Evolutionary conservation across 1,140 invertebrate species (phyloP), one percentile per base, ranked within the genome.

Genomic region (Nilaparvata lugens): DNA sequence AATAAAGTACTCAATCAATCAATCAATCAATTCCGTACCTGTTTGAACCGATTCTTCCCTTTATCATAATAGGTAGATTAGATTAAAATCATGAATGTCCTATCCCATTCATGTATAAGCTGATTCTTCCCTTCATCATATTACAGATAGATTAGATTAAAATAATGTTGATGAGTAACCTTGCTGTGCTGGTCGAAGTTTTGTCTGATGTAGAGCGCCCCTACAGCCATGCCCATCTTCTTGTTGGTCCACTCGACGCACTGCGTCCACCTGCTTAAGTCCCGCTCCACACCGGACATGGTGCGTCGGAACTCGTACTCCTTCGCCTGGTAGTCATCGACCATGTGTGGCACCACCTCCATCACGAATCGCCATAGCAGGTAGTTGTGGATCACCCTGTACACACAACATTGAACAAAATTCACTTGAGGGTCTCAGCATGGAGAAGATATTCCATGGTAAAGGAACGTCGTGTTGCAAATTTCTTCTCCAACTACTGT

Each of bases 171-270:
- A n/a, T n/a, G n/a, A n/a, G n/a, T n/a, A n/a, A 85, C 84, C 75
- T 90, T 91, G 73, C 88, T 90, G 40, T 89, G 83, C 56, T 87
- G 84, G 72, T 91, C 88, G 71, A 91, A 91, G 68, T 91, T 89
- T 89, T 90, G 87, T 19, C 83, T 76, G 52, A 91, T 89, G 68
- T 91, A 91, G 1, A 91, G 76, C 0, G 87, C 86, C 0, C 88
- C 88, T 1, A 91, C 87, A 1, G 89, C 88, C 81, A 91, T 89
- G 16, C 88, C 88, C 38, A 91, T 73, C 71, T 87, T 88, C 69
- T 91, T 90, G 69, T 91, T 91, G 1, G 88, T 90, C 85, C 85
- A 89, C 64, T 91, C 89, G 0, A 91, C 87, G 70, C 89, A 91
- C 68, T 88, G 85, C 0, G 86, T 85, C 88, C 88, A 91, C 57